Evolutionary conservation across 2,113 vertebrate species (phyloP), one percentile per base, ranked within the genome.

Genomic region (Festucalex cinctus): DNA sequence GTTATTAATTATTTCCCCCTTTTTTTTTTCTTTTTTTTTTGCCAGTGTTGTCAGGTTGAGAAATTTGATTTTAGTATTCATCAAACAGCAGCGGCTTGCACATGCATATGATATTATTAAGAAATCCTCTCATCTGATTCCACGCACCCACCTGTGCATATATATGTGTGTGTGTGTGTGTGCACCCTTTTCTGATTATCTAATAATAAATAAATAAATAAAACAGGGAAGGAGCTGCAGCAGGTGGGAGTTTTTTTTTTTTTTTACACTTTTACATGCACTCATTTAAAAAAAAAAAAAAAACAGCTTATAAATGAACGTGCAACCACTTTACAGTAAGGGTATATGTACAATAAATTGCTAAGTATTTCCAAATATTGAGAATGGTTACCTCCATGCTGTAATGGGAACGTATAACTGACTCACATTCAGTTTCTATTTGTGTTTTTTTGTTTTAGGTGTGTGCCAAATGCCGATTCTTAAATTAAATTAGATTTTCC

Each of bases 1-100:
- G 17, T 75, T 67, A 72, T 85, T 74, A 81, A 83, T 79, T 49
- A 60, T 69, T 67, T 64, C 48, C 44, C 39, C 58, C 48, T 51
- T 36, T 62, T n/a, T n/a, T n/a, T n/a, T n/a, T n/a, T n/a, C n/a
- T n/a, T n/a, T n/a, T n/a, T n/a, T n/a, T n/a, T 74, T 68, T 71
- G 46, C 69, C 37, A 64, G 71, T 75, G 66, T 77, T 86, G 66
- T 79, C 68, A 77, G 48, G 56, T 81, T 81, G 62, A 64, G 32
- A 67, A 64, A 76, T 85, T 35, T 20, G 49, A 75, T 69, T 76
- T 77, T 53, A 26, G 64, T 71, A 59, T 79, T 77, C 53, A 66
- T 51, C 13, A 24, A 49, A 49, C 26, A 17, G 54, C 39, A 41
- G 28, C 20, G 14, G 13, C 39, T 63, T 36, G 17, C 65, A 51